Base-by-base conservation (phyloP, 1,140 invertebrate genomes). In the Drosophila equinoxialis region DNA sequence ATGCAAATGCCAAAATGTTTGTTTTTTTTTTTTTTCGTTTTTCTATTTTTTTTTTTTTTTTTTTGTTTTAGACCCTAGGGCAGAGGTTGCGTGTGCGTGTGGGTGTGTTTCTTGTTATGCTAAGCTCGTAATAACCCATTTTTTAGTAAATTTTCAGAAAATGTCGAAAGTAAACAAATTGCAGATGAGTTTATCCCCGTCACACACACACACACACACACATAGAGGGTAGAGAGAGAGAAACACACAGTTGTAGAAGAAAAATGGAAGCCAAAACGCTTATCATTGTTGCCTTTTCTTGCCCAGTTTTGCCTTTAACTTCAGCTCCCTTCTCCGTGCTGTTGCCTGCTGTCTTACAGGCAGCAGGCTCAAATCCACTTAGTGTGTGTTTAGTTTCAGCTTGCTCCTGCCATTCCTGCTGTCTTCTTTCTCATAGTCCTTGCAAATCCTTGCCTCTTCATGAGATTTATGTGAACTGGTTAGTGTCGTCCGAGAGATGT, bases 111-210 rank as follows among this genome's bases (percentile, higher is more conserved):
- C 58, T 74, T 82, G 72, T 66, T 60, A 67, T 77, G 68, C 75
- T 87, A 81, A 90, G 83, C 89, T 82, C 59, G 73, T 87, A 86
- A 86, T 90, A 90, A 90, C 74, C 83, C 77, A 73, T 81, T 81
- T 74, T 80, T 81, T 66, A 66, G 72, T 77, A 80, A 82, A 87
- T 87, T 81, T 80, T 70, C 70, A 59, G 64, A 67, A 87, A 89
- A 90, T 83, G 87, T 90, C 87, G 87, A 90, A 90, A 89, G 89
- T 90, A 90, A 90, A 90, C 87, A 90, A 90, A 90, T 90, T 90
- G 89, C 84, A 89, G 76, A 76, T 66, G 83, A 86, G 79, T 83
- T 91, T 83, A 90, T 86, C 66, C 83, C 45, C 17, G 3, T 23
- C 37, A 64, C 41, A 17, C 30, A 45, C 23, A 51, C 74, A 77